Evolutionary conservation across 2,888 invertebrate genomes (phyloP).

Genomic region (Caenorhabditis japonica): DNA sequence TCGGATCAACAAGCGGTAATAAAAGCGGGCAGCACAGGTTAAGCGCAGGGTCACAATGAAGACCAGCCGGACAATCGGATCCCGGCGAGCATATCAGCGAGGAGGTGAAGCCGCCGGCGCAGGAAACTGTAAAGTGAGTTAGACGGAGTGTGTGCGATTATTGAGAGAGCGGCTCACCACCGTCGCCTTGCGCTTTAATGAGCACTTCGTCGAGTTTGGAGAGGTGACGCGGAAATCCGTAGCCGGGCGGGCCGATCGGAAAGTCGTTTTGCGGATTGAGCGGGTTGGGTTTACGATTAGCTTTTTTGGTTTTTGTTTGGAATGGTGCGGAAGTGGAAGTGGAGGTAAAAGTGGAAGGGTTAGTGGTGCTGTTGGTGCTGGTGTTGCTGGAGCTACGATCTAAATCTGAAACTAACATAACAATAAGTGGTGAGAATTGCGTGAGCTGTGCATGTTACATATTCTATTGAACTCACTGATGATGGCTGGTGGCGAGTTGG

Average conservation of each 20-base stretch:
- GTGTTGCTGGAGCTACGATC: slow-evolving; percentile 6
- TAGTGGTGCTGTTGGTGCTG: slow-evolving; percentile 23
- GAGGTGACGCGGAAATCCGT: slow-evolving; percentile 68
- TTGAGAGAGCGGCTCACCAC: slow-evolving; percentile 56
- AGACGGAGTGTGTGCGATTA: background rate
- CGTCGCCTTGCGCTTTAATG: slow-evolving; percentile 71
- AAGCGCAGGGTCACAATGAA: slow-evolving; percentile 69
- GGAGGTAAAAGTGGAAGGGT: too few species aligned
- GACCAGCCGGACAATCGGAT: slow-evolving; percentile 71
- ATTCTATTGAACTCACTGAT: slow-evolving; percentile 61
- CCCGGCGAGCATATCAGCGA: slow-evolving; percentile 61
- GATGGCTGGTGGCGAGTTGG: slow-evolving; percentile 46
- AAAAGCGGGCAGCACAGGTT: slow-evolving; percentile 74
- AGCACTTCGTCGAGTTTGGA: slow-evolving; percentile 69
- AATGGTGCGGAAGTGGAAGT: too few species aligned
- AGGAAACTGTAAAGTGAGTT: slow-evolving; percentile 55
- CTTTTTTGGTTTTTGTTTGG: slow-evolving; percentile 20
- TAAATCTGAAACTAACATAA: slow-evolving; percentile 20
- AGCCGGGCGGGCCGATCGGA: slow-evolving; percentile 70
- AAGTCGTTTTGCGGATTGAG: slow-evolving; percentile 62
- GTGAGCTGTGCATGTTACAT: too few species aligned
- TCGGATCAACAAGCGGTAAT: slow-evolving; percentile 67
- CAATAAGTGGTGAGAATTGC: background rate
- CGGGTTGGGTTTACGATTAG: slow-evolving; percentile 24
- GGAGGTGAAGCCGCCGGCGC: slow-evolving; percentile 70